A percentile compares a stretch with the other conserved stretches of the same genome.
Conservation (phyloP, 2,888 invertebrate species). For the Eilema caniola region DNA sequence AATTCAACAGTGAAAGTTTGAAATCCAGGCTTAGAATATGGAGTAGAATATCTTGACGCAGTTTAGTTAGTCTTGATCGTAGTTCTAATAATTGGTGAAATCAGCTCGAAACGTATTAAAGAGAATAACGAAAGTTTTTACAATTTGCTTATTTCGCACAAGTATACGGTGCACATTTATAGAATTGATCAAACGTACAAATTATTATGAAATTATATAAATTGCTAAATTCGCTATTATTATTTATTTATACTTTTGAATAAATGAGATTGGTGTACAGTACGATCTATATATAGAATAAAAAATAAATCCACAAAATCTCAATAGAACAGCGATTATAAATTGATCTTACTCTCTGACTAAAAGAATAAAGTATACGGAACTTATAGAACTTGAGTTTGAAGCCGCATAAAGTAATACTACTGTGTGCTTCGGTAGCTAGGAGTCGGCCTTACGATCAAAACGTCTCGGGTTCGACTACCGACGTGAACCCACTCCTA, state of each 20-base stretch:
- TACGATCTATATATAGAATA: no score
- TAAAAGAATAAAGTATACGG: no score
- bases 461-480: no score
- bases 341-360: no score
- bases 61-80: background rate
- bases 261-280: no score
- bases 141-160: constrained; percentile 13
- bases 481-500: no score
- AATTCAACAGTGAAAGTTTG: background rate
- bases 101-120: background rate
- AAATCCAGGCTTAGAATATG: background rate
- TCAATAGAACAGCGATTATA: no score
- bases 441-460: no score
- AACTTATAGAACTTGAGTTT: no score
- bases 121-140: background rate
- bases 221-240: background rate
- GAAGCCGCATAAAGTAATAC: no score
- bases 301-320: no score
- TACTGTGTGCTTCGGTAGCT: no score
- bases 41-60: background rate
- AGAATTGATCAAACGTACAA: constrained; percentile 1
- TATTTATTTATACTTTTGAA: background rate
- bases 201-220: background rate
- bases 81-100: background rate
- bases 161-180: constrained; percentile 13